A percentile compares a stretch with the other conserved stretches of the same genome.
phyloP scores from a whole-genome alignment of 2,113 vertebrate genomes.

The Prunella fulvescens region DNA sequence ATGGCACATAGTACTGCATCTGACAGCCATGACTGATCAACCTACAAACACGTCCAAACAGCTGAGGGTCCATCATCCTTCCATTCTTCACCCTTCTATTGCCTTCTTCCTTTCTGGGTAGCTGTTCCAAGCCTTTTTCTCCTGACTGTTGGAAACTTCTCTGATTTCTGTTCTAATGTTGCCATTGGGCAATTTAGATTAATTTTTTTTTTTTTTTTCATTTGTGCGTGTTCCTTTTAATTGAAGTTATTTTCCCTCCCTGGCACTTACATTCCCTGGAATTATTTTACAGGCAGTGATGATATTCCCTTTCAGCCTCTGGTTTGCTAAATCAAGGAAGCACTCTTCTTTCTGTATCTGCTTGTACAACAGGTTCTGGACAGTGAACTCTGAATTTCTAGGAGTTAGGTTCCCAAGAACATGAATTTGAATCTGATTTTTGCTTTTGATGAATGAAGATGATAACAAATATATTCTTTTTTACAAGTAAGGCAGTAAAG shows the following conservation, averaged over 20 bases:
- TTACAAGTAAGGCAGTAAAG: neutral
- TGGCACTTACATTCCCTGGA: neutral
- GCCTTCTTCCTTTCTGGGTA: neutral
- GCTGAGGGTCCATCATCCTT: neutral
- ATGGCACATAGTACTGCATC: neutral
- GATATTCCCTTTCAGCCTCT: neutral
- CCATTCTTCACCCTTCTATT: neutral
- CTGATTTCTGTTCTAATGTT: neutral
- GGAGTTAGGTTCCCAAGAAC: neutral
- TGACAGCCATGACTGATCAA: neutral
- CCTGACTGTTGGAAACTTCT: neutral
- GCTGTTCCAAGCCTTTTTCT: neutral
- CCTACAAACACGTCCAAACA: neutral
- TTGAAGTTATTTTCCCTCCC: constrained; percentile 30
- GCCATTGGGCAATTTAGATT: neutral
- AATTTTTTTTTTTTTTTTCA: neutral
- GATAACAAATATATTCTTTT: neutral
- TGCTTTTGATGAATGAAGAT: neutral
- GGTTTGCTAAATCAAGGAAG: neutral
- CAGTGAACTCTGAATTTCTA: constrained; percentile 25
- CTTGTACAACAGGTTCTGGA: neutral
- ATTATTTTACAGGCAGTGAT: neutral
- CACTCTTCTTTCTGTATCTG: neutral
- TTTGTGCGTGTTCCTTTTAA: constrained; percentile 17
- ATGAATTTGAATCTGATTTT: neutral